Evolutionary conservation across 2,113 vertebrate genomes (phyloP).

Genomic region (Panthera tigris): DNA sequence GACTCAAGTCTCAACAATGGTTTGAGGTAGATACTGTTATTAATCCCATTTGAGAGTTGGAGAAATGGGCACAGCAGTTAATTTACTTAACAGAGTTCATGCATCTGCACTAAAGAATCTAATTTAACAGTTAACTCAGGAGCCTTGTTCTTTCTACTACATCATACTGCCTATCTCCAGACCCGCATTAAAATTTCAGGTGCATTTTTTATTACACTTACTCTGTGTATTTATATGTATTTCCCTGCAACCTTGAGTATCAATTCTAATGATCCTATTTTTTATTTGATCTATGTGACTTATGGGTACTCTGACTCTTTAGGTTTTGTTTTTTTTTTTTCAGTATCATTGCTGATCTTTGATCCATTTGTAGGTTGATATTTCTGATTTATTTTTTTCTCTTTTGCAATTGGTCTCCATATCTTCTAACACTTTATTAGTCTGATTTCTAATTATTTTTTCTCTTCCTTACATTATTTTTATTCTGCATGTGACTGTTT

Average conservation of each 20-base stretch:
- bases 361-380: not conserved
- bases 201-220: not conserved
- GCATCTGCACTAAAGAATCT: not conserved
- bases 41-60: not conserved
- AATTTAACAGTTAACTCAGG: not conserved
- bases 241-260: not conserved
- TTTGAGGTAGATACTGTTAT: not conserved
- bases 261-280: not conserved
- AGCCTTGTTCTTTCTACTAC: not conserved
- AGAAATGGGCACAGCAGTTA: not conserved
- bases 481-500: not conserved
- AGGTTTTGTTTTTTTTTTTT: not conserved
- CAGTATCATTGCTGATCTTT: not conserved
- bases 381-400: not conserved
- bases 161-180: not conserved
- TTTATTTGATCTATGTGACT: not conserved
- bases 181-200: not conserved
- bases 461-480: not conserved
- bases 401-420: not conserved
- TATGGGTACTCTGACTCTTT: not conserved
- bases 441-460: not conserved
- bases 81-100: not conserved
- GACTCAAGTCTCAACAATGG: not conserved
- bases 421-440: not conserved
- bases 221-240: not conserved